Evolutionary conservation across 1,140 invertebrate genomes (phyloP).

Genomic region (Portunus trituberculatus): DNA sequence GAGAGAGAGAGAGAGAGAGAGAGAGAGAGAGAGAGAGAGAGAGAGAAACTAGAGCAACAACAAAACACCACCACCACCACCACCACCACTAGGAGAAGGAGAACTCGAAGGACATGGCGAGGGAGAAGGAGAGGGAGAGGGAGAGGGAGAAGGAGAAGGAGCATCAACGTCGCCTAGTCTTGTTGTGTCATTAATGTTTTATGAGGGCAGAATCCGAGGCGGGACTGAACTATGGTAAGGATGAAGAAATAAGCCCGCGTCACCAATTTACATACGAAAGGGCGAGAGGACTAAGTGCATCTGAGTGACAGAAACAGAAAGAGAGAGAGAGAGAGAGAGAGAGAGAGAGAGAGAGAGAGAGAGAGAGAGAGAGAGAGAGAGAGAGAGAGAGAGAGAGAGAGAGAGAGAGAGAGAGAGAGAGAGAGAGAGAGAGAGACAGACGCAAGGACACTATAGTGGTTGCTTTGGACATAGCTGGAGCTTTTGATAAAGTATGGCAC

Average conservation of each 20-base stretch:
- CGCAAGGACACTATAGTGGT: too few species aligned
- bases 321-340: not conserved
- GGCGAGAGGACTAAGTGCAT: not conserved
- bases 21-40: not conserved
- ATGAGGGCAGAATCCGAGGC: not conserved
- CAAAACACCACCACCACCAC: too few species aligned
- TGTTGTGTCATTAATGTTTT: conserved; percentile 14
- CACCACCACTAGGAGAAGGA: too few species aligned
- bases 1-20: not conserved
- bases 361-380: not conserved
- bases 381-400: not conserved
- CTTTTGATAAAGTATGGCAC: too few species aligned
- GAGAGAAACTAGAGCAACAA: not conserved
- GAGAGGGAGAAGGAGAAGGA: not conserved
- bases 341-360: conserved; percentile 20
- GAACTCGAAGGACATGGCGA: not conserved
- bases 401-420: too few species aligned
- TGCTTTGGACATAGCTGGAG: too few species aligned
- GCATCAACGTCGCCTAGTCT: not conserved
- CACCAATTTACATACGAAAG: not conserved
- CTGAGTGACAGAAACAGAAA: not conserved
- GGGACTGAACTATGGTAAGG: not conserved
- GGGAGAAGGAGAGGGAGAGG: not conserved
- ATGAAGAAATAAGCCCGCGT: not conserved
- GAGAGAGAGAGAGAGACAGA: too few species aligned